These are phyloP conservation scores for Carterocephalus palaemon DNA, from an alignment of 2,888 invertebrate species.

Conservation along the genomic window DNA sequence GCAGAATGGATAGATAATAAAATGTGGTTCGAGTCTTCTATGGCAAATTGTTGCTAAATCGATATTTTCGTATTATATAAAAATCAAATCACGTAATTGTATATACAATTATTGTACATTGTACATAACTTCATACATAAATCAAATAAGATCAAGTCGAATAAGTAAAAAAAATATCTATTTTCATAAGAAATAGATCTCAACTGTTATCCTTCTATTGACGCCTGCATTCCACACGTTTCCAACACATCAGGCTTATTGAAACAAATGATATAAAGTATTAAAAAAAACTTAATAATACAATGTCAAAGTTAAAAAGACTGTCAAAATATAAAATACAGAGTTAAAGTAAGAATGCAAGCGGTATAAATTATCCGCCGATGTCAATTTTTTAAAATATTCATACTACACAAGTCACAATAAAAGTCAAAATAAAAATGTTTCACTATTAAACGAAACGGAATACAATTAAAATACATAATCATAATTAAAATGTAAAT, in stretches of 20 bases:
- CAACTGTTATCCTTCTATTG: constrained; percentile 25
- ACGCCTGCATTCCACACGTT: constrained; percentile 1
- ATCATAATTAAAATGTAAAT: no score
- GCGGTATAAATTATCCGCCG: neutral
- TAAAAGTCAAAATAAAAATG: neutral
- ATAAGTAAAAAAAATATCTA: no score
- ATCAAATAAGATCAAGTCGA: no score
- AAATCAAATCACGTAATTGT: no score
- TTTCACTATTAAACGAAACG: neutral
- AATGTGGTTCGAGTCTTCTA: no score
- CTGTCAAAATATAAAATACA: neutral
- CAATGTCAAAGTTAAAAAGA: neutral
- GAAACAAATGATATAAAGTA: constrained; percentile 8
- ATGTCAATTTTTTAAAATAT: constrained; percentile 1
- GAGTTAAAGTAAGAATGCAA: neutral
- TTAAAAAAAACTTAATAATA: neutral
- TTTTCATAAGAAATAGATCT: no score
- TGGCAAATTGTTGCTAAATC: no score
- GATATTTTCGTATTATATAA: no score
- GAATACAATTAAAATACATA: no score
- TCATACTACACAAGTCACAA: neutral
- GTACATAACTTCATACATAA: no score
- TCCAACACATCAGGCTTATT: neutral
- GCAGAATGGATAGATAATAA: constrained; percentile 4
- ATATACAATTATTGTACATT: no score